Base-by-base conservation (phyloP, 2,888 invertebrate species). In the Phalangium opilio region DNA sequence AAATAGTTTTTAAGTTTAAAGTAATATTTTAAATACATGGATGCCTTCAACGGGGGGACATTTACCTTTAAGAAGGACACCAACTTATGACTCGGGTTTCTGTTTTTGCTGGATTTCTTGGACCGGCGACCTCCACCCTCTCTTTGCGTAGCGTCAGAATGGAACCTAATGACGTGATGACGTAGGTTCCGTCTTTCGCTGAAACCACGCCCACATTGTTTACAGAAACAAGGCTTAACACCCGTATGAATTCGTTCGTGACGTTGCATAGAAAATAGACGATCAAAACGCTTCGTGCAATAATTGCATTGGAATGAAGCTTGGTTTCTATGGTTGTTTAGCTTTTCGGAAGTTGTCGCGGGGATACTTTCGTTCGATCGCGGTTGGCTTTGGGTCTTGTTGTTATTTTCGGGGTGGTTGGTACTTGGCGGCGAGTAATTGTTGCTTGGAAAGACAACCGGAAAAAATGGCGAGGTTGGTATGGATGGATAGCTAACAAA, bases 181-280 rank as follows among this genome's bases (percentile, higher is more conserved):
- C 64, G 61, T 33, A 67, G 58, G 49, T 64, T 66, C 18, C 63
- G 55, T 33, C 61, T 59, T 48, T 66, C 66, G 40, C 60, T 62
- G 51, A 67, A 67, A n/a, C 64, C 64, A 44, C 61, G 58, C 11
- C 66, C 64, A 56, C 67, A 66, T 39, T 61, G 59, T 47, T 60
- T 59, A 53, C 66, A 64, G 50, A 59, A 62, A 48, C 65, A 66
- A 4, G 62, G 61, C 49, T 63, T 63, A 43, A 63, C 62, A 20
- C 64, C 64, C 14, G 63, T 65, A 51, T 67, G 67, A 39, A 65
- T 61, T 21, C 65, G 58, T 55, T 65, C 63, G 51, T 67, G 67
- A 19, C 66, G 61, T 50, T 64, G 62, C 11, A 67, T 58, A 12
- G 62, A 61, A 47, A 62, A 64, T 44, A 62, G 58, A 11, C 63